These are phyloP conservation scores for Chironomus riparius DNA, from an alignment of 2,888 invertebrate species.

Conservation along the genomic window DNA sequence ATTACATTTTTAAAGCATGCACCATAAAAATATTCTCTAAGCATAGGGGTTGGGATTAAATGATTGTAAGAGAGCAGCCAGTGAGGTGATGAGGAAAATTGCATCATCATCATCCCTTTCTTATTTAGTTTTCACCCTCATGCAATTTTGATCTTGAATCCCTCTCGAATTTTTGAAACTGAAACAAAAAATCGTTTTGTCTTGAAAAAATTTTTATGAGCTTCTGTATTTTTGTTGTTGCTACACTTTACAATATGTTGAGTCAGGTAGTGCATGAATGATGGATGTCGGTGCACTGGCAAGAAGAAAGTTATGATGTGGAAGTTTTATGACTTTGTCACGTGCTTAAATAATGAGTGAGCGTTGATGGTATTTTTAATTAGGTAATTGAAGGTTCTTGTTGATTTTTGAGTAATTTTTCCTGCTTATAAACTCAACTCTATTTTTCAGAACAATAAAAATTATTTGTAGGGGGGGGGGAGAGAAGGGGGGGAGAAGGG, in stretches of 20 bases:
- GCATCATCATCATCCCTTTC: neutral
- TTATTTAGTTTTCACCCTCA: neutral
- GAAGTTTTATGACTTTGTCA: neutral
- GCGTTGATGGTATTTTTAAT: neutral
- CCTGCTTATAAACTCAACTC: too few relatives aligned
- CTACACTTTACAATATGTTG: slow-evolving; percentile 7
- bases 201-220: neutral
- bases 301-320: neutral
- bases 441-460: too few relatives aligned
- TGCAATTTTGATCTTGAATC: neutral
- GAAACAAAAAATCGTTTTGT: neutral
- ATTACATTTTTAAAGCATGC: neutral
- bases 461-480: too few relatives aligned
- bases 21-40: slow-evolving; percentile 4
- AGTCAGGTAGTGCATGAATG: slow-evolving; percentile 8
- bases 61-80: neutral
- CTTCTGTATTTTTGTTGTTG: neutral
- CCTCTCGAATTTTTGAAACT: neutral
- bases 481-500: too few relatives aligned
- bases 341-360: neutral
- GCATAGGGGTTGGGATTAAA: neutral
- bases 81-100: neutral
- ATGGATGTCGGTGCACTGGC: neutral
- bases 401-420: too few relatives aligned
- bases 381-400: neutral